Evolutionary conservation across 2,888 invertebrate genomes (phyloP), one percentile per base, ranked within the genome.

Genomic region (Microdon myrmicae): DNA sequence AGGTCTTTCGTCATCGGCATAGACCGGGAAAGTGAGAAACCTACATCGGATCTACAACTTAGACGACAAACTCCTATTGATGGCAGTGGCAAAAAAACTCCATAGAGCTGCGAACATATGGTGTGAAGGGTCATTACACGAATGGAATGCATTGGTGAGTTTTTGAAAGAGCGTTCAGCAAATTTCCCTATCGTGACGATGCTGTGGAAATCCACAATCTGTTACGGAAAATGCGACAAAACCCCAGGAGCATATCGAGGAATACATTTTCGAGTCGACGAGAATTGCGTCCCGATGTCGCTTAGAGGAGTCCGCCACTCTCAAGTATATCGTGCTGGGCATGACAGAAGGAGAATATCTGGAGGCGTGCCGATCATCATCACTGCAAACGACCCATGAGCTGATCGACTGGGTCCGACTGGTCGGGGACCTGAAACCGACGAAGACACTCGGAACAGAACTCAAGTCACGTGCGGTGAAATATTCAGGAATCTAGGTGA

Each of bases 161-260:
- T 23, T 5, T 37, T 20, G 13, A 3, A 3, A 7, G 22, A 23
- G 5, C 37, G 22, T 23, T 25, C 26, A 9, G 8, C 17, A 5
- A 43, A n/a, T 10, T 43, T 31, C 9, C 31, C 31, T 31, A 20
- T 13, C 7, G 3, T 13, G 31, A 43, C 8, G 20, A 41, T 14
- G 29, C 26, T 12, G 43, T 31, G 9, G 31, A 29, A 28, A 31
- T 43, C 5, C 43, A 43, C 20, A 31, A 43, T 4, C 22, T 28
- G 22, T 28, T 43, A 19, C 2, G 13, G 5, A n/a, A 28, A 4
- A 29, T 22, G 12, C 31, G 14, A 3, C 9, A 22, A 29, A 13
- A 20, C 16, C 1, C 2, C n/a, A 28, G 9, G 43, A 31, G 22
- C 31, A 31, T 20, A 8, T 20, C 19, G 31, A 41, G 9, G 28